phyloP scores from a whole-genome alignment of 37 sponge, comb jelly and placozoan species.

The Agelas oroides region DNA sequence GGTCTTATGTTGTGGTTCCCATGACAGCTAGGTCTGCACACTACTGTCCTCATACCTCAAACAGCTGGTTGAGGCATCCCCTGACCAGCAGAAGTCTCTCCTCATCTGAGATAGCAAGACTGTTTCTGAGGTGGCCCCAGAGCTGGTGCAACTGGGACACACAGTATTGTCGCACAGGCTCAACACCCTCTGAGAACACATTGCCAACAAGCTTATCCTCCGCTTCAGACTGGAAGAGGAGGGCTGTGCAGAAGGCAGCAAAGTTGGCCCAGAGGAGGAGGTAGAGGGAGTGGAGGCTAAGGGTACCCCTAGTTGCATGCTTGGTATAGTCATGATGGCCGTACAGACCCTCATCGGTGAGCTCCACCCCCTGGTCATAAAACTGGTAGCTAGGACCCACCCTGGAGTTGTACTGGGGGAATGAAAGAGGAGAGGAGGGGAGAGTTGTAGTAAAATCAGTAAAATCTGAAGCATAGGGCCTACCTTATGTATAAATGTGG shows the following conservation, averaged over 20 bases:
- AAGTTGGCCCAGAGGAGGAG: slow-evolving; percentile 82
- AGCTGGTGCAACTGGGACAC: slow-evolving; percentile 65
- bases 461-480: too few relatives aligned
- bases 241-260: slow-evolving; percentile 74
- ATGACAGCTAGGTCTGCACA: too few relatives aligned
- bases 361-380: slow-evolving; percentile 83
- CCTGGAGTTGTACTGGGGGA: slow-evolving; percentile 26
- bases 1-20: too few relatives aligned
- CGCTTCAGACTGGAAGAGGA: slow-evolving; percentile 73
- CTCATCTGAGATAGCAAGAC: slow-evolving; percentile 64
- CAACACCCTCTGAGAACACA: slow-evolving; percentile 67
- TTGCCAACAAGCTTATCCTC: slow-evolving; percentile 50
- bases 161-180: slow-evolving; percentile 67
- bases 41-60: slow-evolving; percentile 34
- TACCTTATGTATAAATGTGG: too few relatives aligned
- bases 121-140: slow-evolving; percentile 70
- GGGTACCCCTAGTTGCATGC: slow-evolving; percentile 72
- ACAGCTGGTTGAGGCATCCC: slow-evolving; percentile 44
- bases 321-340: slow-evolving; percentile 77
- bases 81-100: slow-evolving; percentile 66
- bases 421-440: not conserved
- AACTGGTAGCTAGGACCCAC: slow-evolving; percentile 47
- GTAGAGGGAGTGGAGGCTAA: slow-evolving; percentile 87
- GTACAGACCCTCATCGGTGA: slow-evolving; percentile 79
- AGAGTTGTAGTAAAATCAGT: too few relatives aligned